Percentiles rank a stretch among this genome's conserved stretches.
Evolutionary conservation across 1,140 invertebrate species (phyloP).

Genomic region (Thalassaphorura encarpata): DNA sequence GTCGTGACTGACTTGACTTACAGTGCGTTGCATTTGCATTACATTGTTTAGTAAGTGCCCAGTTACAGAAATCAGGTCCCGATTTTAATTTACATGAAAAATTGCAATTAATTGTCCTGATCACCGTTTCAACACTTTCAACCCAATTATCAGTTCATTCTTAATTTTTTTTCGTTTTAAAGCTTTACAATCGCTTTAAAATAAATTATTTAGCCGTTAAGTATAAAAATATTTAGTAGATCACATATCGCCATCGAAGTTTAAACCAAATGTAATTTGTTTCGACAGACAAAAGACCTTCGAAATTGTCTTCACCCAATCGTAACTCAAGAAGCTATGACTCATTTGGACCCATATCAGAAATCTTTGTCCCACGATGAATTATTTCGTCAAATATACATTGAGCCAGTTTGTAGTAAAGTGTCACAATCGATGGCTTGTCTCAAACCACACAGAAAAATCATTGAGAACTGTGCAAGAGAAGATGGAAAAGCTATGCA

Average conservation of each 20-base stretch:
- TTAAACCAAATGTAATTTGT: not conserved
- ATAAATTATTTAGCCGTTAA: no score
- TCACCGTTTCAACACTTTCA: no score
- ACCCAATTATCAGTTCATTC: no score
- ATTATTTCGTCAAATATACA: conserved; percentile 4
- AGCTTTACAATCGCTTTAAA: no score
- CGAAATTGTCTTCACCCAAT: not conserved
- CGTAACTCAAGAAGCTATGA: not conserved
- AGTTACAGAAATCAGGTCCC: no score
- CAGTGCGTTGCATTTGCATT: no score
- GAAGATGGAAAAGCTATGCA: conserved; percentile 8
- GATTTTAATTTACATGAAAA: no score
- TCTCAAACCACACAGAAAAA: not conserved
- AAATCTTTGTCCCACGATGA: not conserved
- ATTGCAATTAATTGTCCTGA: no score
- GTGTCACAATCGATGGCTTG: not conserved
- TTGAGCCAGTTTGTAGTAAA: conserved; percentile 9
- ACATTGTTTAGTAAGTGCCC: no score
- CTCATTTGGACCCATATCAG: not conserved
- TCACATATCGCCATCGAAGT: not conserved
- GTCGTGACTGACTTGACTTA: no score
- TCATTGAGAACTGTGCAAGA: conserved; percentile 1
- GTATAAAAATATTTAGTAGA: no score
- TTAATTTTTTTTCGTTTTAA: no score
- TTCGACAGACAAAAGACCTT: not conserved